Evolutionary conservation across 2,888 invertebrate genomes (phyloP).

Genomic region (Cinara cedri): DNA sequence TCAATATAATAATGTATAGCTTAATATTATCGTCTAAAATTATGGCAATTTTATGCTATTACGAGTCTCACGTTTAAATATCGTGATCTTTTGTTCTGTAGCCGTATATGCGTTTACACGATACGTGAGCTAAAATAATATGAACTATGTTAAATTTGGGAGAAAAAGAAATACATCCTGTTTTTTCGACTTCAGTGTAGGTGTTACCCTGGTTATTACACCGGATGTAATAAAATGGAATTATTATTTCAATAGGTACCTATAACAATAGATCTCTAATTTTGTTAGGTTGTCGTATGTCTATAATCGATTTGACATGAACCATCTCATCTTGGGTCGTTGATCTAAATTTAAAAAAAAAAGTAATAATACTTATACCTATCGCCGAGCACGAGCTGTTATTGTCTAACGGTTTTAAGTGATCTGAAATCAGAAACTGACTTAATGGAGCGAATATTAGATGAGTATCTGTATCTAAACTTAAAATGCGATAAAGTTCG

Average conservation of each 20-base stretch:
- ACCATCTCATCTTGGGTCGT: not conserved
- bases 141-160: not conserved
- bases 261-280: conserved; percentile 32
- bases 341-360: not conserved
- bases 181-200: not conserved
- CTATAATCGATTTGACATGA: conserved; percentile 33
- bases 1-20: not conserved
- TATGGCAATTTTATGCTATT: not conserved
- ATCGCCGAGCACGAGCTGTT: too few species aligned
- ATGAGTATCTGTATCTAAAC: too few species aligned
- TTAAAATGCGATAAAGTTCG: too few species aligned
- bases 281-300: not conserved
- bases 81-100: not conserved
- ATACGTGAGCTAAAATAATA: not conserved
- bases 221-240: conserved; percentile 26
- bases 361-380: too few species aligned
- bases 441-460: too few species aligned
- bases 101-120: not conserved
- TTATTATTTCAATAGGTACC: conserved; percentile 11
- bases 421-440: too few species aligned
- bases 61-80: not conserved
- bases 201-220: not conserved
- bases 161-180: conserved; percentile 12
- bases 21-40: not conserved
- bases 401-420: too few species aligned